A percentile compares a stretch with the other conserved stretches of the same genome.
Conservation (phyloP, 2,888 invertebrate species). For the Zootermopsis nevadensis region DNA sequence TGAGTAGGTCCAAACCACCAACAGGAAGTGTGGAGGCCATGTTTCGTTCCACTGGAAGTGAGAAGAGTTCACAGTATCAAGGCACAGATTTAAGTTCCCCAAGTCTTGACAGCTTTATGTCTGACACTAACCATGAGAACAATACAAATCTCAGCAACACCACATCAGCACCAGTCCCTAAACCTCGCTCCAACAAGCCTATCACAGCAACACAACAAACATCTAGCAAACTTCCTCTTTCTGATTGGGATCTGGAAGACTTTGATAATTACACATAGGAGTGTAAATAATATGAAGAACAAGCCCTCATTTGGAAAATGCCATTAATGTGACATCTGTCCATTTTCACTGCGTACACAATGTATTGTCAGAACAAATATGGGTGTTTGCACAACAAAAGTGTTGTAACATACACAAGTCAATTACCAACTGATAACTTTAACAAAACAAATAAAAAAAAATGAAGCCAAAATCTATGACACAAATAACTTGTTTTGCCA, state of each 20-base stretch:
- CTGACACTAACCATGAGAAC: slow-evolving; percentile 19
- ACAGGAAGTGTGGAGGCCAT: slow-evolving; percentile 60
- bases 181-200: slow-evolving; percentile 22
- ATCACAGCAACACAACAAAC: not conserved
- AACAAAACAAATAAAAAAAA: too few relatives aligned
- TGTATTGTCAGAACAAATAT: too few relatives aligned
- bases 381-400: too few relatives aligned
- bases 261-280: slow-evolving; percentile 37
- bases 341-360: too few relatives aligned
- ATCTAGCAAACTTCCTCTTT: not conserved
- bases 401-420: too few relatives aligned
- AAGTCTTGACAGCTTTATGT: not conserved
- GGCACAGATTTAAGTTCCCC: not conserved
- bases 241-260: slow-evolving; percentile 49
- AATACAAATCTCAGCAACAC: slow-evolving; percentile 17
- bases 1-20: slow-evolving; percentile 60
- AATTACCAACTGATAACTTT: too few relatives aligned
- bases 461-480: too few relatives aligned
- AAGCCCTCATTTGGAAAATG: too few relatives aligned
- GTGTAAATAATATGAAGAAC: too few relatives aligned
- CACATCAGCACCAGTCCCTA: slow-evolving; percentile 27
- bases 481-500: too few relatives aligned
- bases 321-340: too few relatives aligned
- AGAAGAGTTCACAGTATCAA: not conserved
- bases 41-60: slow-evolving; percentile 52